phyloP scores from a whole-genome alignment of 2,888 invertebrate genomes.

The Tetramorium bicarinatum region DNA sequence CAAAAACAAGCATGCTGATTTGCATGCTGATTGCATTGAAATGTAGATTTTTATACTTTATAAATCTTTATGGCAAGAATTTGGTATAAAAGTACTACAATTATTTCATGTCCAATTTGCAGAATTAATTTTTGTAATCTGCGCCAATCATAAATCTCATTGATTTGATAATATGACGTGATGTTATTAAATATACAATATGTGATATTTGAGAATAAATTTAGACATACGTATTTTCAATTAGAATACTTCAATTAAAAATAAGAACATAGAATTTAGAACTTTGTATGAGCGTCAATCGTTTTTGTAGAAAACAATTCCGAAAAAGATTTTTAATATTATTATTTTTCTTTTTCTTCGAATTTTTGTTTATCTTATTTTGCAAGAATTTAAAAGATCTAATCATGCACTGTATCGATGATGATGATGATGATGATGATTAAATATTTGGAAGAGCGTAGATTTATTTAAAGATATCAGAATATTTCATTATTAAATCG shows the following conservation, averaged over 20 bases:
- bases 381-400: neutral
- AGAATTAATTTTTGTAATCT: neutral
- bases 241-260: neutral
- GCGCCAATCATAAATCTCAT: neutral
- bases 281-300: neutral
- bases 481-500: conserved; percentile 21
- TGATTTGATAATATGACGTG: neutral
- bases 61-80: neutral
- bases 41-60: neutral
- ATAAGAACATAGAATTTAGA: too few relatives aligned
- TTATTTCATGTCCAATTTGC: conserved; percentile 6
- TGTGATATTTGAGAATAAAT: neutral
- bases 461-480: neutral
- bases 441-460: conserved; percentile 6
- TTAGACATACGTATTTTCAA: neutral
- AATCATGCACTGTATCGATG: conserved; percentile 42
- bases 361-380: neutral
- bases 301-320: neutral
- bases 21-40: conserved; percentile 13
- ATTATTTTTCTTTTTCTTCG: neutral
- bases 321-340: neutral
- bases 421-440: conserved; percentile 25
- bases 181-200: neutral
- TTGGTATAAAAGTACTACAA: neutral
- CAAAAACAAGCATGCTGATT: conserved; percentile 37